Conservation (phyloP, 2,888 invertebrate genomes). For the Lepidocyrtinus sp. region DNA sequence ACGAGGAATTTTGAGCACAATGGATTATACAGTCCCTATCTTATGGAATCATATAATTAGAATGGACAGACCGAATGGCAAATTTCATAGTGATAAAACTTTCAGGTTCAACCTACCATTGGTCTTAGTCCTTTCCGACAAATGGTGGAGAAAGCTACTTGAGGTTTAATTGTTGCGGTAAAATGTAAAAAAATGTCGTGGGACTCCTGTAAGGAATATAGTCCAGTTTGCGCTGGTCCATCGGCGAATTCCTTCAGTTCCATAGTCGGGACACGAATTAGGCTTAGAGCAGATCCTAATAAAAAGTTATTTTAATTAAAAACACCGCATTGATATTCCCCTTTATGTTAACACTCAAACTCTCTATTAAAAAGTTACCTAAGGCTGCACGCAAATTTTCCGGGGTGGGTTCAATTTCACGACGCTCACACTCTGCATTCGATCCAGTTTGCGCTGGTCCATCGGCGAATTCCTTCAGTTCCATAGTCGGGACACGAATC, state of each 20-base stretch:
- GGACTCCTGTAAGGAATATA: constrained; percentile 92
- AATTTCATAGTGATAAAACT: too few species aligned
- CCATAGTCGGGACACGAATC: constrained; percentile 95
- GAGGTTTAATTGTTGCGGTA: constrained; percentile 90
- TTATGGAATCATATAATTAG: too few species aligned
- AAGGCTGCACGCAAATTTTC: constrained; percentile 84
- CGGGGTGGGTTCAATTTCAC: constrained; percentile 86
- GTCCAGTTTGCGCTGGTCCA: constrained; percentile 93
- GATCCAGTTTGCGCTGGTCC: constrained; percentile 96
- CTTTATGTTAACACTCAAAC: too few species aligned
- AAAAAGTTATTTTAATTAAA: too few species aligned
- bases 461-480: constrained; percentile 93
- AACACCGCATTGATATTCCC: too few species aligned
- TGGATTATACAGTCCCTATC: too few species aligned
- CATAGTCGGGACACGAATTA: constrained; percentile 96
- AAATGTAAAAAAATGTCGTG: constrained; percentile 96
- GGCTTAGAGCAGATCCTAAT: constrained; percentile 86
- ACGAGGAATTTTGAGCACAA: too few species aligned
- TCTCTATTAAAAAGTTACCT: constrained; percentile 74
- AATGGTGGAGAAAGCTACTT: constrained; percentile 86
- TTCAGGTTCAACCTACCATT: too few species aligned
- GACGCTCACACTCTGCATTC: constrained; percentile 87
- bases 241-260: constrained; percentile 94
- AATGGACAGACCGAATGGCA: too few species aligned
- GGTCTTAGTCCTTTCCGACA: constrained; percentile 90